Conservation (phyloP, 1,140 invertebrate species). For the Zaprionus ornatus region DNA sequence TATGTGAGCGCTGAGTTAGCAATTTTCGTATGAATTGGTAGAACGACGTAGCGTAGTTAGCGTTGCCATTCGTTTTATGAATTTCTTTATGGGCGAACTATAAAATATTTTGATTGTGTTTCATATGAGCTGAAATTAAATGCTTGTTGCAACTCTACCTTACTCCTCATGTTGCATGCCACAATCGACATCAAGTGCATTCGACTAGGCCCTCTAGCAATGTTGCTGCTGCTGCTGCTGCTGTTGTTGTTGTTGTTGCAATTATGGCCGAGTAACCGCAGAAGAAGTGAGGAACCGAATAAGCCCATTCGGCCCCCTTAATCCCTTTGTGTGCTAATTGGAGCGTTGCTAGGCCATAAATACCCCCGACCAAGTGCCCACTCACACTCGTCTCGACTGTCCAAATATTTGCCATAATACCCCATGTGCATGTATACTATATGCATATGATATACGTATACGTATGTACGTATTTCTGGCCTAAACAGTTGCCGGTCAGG, state of each 20-base stretch:
- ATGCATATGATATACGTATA: neutral
- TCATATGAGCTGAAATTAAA: constrained; percentile 59
- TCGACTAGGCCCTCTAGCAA: constrained; percentile 1
- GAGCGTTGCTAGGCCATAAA: constrained; percentile 71
- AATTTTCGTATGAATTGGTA: constrained; percentile 78
- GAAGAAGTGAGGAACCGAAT: constrained; percentile 1
- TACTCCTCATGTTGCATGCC: constrained; percentile 17
- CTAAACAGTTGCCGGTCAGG: constrained; percentile 38
- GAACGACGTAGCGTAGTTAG: constrained; percentile 20
- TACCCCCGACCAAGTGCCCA: constrained; percentile 21
- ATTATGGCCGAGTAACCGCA: constrained; percentile 63
- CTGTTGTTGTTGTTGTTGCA: constrained; percentile 38
- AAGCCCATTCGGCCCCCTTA: constrained; percentile 39
- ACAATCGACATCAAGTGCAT: constrained; percentile 59
- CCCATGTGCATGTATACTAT: neutral
- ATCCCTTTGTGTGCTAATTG: constrained; percentile 80
- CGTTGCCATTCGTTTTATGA: constrained; percentile 61
- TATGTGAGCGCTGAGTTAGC: constrained; percentile 79
- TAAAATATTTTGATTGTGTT: constrained; percentile 78
- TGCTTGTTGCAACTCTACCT: constrained; percentile 53
- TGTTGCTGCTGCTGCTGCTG: neutral
- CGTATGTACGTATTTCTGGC: neutral
- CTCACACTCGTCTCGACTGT: neutral
- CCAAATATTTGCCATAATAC: constrained; percentile 57
- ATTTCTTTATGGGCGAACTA: constrained; percentile 68